Conservation (phyloP, 2,888 invertebrate species). For the Girardia tigrina region DNA sequence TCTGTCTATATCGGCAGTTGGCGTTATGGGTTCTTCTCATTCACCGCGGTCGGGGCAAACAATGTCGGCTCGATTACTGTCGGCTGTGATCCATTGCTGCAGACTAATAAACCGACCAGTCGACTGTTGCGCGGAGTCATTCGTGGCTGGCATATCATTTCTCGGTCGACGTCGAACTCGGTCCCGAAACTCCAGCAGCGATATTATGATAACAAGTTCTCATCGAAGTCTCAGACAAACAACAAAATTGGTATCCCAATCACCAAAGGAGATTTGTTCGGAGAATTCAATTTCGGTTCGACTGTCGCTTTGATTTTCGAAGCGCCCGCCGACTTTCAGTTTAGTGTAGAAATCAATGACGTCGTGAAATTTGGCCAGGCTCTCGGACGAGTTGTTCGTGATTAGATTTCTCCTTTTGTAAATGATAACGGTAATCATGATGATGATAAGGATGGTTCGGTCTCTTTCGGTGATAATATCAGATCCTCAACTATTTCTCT, state of each 20-base stretch:
- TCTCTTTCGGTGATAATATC: no score
- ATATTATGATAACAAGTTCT: slow-evolving; percentile 21
- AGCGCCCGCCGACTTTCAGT: slow-evolving; percentile 70
- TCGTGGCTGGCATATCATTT: not conserved
- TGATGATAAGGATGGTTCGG: no score
- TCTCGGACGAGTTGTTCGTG: slow-evolving; percentile 41
- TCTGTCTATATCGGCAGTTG: slow-evolving; percentile 78
- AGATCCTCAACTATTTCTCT: no score
- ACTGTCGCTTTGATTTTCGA: slow-evolving; percentile 89
- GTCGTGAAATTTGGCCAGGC: slow-evolving; percentile 50
- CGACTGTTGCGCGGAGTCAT: not conserved
- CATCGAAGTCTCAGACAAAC: not conserved
- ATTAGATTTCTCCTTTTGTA: no score
- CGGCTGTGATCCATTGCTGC: slow-evolving; percentile 33
- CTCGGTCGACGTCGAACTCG: not conserved
- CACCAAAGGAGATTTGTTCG: slow-evolving; percentile 71
- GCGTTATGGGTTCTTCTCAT: slow-evolving; percentile 87
- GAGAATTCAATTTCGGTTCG: slow-evolving; percentile 92
- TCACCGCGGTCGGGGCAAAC: slow-evolving; percentile 90
- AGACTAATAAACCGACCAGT: slow-evolving; percentile 24
- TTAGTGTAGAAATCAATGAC: slow-evolving; percentile 57
- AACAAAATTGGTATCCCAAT: not conserved
- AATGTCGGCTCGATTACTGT: slow-evolving; percentile 90
- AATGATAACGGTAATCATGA: no score
- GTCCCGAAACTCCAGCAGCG: not conserved